phyloP scores from a whole-genome alignment of 2,888 invertebrate genomes.

The Pollenia amentaria region DNA sequence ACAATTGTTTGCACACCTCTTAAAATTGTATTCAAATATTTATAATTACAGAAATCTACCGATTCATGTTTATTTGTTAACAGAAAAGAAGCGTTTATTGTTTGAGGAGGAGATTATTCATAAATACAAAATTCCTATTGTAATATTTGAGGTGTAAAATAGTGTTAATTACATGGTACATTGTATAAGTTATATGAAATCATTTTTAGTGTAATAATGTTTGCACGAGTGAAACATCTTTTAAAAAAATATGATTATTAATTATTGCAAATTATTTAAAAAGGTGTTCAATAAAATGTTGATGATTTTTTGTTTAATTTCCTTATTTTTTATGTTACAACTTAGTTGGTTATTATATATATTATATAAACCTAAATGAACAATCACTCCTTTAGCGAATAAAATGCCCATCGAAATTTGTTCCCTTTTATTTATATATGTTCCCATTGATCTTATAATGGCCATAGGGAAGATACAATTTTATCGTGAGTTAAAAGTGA shows the following conservation, averaged over 20 bases:
- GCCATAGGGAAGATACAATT: too few species aligned
- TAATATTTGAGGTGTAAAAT: conserved; percentile 61
- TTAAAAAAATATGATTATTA: conserved; percentile 26
- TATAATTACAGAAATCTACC: conserved; percentile 46
- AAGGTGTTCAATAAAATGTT: neutral
- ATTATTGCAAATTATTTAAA: neutral
- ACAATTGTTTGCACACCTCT: conserved; percentile 66
- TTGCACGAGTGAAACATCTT: conserved; percentile 8
- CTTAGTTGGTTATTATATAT: neutral
- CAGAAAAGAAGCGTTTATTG: conserved; percentile 32
- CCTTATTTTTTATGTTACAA: neutral
- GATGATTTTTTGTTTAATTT: neutral
- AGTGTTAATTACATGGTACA: conserved; percentile 58
- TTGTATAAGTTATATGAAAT: conserved; percentile 14
- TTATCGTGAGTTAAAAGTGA: too few species aligned
- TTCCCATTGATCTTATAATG: too few species aligned
- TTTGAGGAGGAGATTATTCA: conserved; percentile 41
- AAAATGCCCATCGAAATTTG: too few species aligned
- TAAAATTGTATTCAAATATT: neutral
- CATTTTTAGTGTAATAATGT: conserved; percentile 16
- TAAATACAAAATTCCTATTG: conserved; percentile 50
- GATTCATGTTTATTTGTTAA: conserved; percentile 45
- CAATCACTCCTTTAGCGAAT: too few species aligned
- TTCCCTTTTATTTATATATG: too few species aligned
- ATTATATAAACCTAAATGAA: too few species aligned